These are phyloP conservation scores for Cygnus atratus DNA, from an alignment of 2,113 vertebrate species.

Conservation along the genomic window DNA sequence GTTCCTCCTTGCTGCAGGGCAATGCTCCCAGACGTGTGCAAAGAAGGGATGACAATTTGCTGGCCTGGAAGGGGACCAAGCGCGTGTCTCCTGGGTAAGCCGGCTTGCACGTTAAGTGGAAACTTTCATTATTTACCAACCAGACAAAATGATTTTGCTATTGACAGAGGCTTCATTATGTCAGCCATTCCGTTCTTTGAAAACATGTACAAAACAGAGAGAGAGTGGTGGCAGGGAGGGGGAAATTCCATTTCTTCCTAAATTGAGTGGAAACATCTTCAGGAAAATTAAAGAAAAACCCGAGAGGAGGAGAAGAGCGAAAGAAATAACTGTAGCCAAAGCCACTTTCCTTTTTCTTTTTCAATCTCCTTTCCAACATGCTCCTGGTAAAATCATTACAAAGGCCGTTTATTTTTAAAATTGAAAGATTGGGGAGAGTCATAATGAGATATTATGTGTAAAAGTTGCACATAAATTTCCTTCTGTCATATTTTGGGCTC, in stretches of 20 bases:
- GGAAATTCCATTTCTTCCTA: slow-evolving; percentile 68
- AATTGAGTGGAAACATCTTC: slow-evolving; percentile 62
- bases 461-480: slow-evolving; percentile 90
- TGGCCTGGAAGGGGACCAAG: slow-evolving; percentile 45
- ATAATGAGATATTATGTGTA: slow-evolving; percentile 90
- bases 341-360: slow-evolving; percentile 75
- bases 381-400: slow-evolving; percentile 86
- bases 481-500: slow-evolving; percentile 86
- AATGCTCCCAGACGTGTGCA: not conserved
- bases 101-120: slow-evolving; percentile 30
- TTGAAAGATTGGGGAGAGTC: slow-evolving; percentile 88
- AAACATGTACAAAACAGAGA: slow-evolving; percentile 42
- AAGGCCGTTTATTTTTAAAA: slow-evolving; percentile 87
- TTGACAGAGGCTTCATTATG: slow-evolving; percentile 61
- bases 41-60: slow-evolving; percentile 1
- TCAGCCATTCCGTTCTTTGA: slow-evolving; percentile 46
- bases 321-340: slow-evolving; percentile 66
- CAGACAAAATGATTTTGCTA: slow-evolving; percentile 61
- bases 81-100: not conserved
- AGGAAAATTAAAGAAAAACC: slow-evolving; percentile 69
- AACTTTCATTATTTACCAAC: slow-evolving; percentile 61
- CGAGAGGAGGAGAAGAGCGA: slow-evolving; percentile 53
- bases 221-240: slow-evolving; percentile 41
- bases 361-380: slow-evolving; percentile 80
- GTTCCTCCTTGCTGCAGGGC: not conserved